Evolutionary conservation across 1,140 invertebrate species (phyloP).

Genomic region (Zaprionus nigranus): DNA sequence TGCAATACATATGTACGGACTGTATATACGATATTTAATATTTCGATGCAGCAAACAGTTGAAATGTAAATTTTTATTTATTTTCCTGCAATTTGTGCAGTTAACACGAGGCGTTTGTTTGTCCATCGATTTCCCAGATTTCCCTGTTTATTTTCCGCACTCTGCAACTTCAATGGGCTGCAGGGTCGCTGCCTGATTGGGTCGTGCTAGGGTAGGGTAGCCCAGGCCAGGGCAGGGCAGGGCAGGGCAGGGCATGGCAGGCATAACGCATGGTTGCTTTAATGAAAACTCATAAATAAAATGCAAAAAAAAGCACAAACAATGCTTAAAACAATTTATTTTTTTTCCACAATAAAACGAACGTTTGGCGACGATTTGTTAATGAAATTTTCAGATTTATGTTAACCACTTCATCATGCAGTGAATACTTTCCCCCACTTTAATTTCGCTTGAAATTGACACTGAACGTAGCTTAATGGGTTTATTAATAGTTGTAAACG

Average conservation of each 20-base stretch:
- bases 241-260: background rate
- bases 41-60: slow-evolving; percentile 34
- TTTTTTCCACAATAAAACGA: slow-evolving; percentile 48
- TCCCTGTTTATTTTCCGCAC: slow-evolving; percentile 20
- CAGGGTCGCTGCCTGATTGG: background rate
- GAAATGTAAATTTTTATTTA: slow-evolving; percentile 44
- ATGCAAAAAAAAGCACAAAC: slow-evolving; percentile 10
- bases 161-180: slow-evolving; percentile 17
- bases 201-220: background rate
- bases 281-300: slow-evolving; percentile 77
- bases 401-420: slow-evolving; percentile 38
- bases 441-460: slow-evolving; percentile 11
- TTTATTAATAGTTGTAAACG: slow-evolving; percentile 7
- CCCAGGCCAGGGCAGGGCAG: background rate
- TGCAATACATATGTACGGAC: slow-evolving; percentile 4
- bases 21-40: slow-evolving; percentile 28
- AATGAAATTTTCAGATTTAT: slow-evolving; percentile 72
- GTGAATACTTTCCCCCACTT: background rate
- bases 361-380: slow-evolving; percentile 63
- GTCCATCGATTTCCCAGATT: slow-evolving; percentile 28
- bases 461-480: slow-evolving; percentile 7
- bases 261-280: slow-evolving; percentile 34
- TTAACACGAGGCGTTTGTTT: slow-evolving; percentile 33
- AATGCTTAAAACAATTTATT: slow-evolving; percentile 71
- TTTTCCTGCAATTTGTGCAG: slow-evolving; percentile 40